Evolutionary conservation across 2,113 vertebrate genomes (phyloP).

Genomic region (Sterna hirundo): DNA sequence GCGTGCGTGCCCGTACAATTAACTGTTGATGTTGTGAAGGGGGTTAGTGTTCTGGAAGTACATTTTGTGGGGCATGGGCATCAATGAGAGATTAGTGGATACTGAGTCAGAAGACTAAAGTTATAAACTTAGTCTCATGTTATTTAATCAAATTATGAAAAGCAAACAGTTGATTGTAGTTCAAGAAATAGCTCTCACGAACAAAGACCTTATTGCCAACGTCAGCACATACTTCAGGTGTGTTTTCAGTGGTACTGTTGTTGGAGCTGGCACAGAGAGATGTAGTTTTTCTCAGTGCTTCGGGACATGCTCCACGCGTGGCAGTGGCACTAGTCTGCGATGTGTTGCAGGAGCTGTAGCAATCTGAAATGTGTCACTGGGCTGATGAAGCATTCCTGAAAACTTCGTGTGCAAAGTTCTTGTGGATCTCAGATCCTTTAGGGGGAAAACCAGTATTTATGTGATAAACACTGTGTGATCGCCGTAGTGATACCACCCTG

Average conservation of each 20-base stretch:
- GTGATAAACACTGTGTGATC: neutral
- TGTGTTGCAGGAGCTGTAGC: neutral
- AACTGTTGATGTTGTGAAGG: accelerated
- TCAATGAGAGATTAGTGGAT: neutral
- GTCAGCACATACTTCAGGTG: neutral
- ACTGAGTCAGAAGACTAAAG: neutral
- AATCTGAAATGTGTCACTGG: neutral
- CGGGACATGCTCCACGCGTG: neutral
- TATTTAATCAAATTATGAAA: neutral
- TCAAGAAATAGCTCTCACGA: neutral
- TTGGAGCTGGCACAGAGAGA: neutral
- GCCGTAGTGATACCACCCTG: neutral
- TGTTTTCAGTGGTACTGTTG: neutral
- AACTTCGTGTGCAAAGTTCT: neutral
- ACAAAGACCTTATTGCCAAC: neutral
- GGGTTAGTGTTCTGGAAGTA: neutral
- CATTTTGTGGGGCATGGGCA: neutral
- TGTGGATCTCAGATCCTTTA: neutral
- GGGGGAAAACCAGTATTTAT: neutral
- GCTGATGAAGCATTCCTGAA: neutral
- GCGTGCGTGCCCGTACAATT: neutral
- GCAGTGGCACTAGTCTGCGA: neutral
- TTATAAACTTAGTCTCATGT: neutral
- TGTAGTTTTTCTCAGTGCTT: neutral
- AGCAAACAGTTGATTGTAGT: neutral